phyloP scores from a whole-genome alignment of 2,888 invertebrate species.

The Palloptera scutellata region DNA sequence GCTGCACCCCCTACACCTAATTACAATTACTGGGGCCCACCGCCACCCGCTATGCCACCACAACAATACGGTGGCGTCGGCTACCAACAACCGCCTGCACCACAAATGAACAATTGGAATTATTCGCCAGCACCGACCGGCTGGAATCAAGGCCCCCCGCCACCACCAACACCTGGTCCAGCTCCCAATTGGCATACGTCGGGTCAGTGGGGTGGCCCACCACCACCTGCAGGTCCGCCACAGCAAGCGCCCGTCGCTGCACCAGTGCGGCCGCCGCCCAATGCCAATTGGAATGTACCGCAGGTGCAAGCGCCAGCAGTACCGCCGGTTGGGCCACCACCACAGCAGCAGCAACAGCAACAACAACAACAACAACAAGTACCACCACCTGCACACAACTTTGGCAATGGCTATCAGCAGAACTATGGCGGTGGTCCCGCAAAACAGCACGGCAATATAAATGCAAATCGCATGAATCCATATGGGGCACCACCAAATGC shows the following conservation, averaged over 20 bases:
- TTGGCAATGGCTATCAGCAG: conserved; percentile 80
- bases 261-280: conserved; percentile 47
- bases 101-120: conserved; percentile 61
- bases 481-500: conserved; percentile 58
- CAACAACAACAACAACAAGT: conserved; percentile 37
- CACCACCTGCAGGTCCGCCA: conserved; percentile 44
- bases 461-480: conserved; percentile 76
- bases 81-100: conserved; percentile 61
- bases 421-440: conserved; percentile 85
- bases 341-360: conserved; percentile 39
- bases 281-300: conserved; percentile 40
- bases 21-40: conserved; percentile 56
- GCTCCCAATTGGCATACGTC: conserved; percentile 47
- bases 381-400: conserved; percentile 48
- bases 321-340: conserved; percentile 35
- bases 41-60: conserved; percentile 46
- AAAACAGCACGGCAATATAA: conserved; percentile 70
- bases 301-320: conserved; percentile 43
- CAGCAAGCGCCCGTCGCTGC: conserved; percentile 38
- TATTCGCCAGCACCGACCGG: conserved; percentile 53
- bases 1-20: conserved; percentile 50
- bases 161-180: conserved; percentile 41
- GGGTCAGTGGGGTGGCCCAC: conserved; percentile 53
- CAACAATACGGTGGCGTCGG: conserved; percentile 47
- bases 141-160: conserved; percentile 56